These are phyloP conservation scores for Cavia porcellus DNA, from an alignment of 2,113 vertebrate genomes.

Conservation along the genomic window DNA sequence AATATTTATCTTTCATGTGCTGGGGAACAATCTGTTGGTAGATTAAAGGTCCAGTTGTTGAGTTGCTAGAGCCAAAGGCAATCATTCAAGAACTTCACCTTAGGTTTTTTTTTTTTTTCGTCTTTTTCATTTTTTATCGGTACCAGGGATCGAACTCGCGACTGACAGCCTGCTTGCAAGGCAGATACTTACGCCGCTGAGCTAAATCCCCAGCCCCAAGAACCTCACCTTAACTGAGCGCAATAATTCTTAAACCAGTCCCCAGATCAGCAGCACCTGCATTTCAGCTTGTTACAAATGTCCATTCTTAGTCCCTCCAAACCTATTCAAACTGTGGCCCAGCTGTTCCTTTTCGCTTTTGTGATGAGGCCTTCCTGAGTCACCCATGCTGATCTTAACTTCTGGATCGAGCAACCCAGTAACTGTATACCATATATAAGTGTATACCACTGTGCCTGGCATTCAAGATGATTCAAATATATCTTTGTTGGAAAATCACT, in stretches of 20 bases:
- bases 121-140: too few relatives aligned
- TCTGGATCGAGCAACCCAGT: background rate
- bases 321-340: background rate
- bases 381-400: background rate
- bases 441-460: background rate
- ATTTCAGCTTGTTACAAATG: background rate
- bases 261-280: background rate
- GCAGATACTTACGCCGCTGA: too few relatives aligned
- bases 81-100: too few relatives aligned
- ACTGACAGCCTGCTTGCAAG: too few relatives aligned
- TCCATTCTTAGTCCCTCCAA: background rate
- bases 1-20: slow-evolving; percentile 8
- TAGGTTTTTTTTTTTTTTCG: too few relatives aligned
- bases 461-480: background rate
- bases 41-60: background rate
- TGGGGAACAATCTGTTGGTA: background rate
- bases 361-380: background rate
- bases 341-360: background rate
- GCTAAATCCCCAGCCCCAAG: too few relatives aligned
- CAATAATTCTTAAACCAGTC: background rate
- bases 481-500: slow-evolving; percentile 11
- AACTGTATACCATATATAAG: background rate
- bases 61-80: background rate
- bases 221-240: background rate
- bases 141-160: too few relatives aligned